Base-by-base conservation (phyloP, 2,888 invertebrate species). In the Auanema sp. region DNA sequence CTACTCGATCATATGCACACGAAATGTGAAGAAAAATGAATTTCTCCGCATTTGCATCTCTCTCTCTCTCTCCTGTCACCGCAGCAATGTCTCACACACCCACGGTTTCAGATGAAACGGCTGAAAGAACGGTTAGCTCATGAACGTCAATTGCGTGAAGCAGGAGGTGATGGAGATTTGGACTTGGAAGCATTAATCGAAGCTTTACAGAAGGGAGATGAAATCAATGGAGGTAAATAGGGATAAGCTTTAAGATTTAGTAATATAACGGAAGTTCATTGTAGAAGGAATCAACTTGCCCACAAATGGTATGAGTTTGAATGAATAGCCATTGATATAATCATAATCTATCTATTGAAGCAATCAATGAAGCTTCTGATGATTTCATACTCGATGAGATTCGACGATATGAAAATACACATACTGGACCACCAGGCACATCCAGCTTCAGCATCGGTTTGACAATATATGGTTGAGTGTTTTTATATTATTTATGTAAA, bases 161-260 rank as follows among this genome's bases (percentile, higher is more conserved):
- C 66, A 8, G 69, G 69, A 47, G 60, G 58, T n/a, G 71, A 75
- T 42, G 75, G 75, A 14, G 76, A 75, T 53, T 53, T 76, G 2
- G 76, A 76, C 44, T 50, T 76, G 41, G 72, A 75, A 33, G 72
- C 71, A 11, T 61, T 76, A 25, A 76, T 76, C 21, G 72, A 75
- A 42, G 76, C 76, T n/a, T 52, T 76, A 21, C 74, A 76, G 54
- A 61, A 63, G 50, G 76, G 72, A 53, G 68, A 69, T n/a, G 60
- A 52, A 10, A 65, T 65, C 54, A 44, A 65, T 24, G 10, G 16
- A 47, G 21, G 47, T 47, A 47, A 21, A 47, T 47, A 47, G 4
- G 16, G 16, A 21, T 47, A 12, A 52, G 21, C 52, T 2, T 52
- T 8, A 10, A 18, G 18, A 18, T 21, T 8, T 6, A n/a, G 12